Conservation (phyloP, 1,140 invertebrate species). For the Ostrea edulis region DNA sequence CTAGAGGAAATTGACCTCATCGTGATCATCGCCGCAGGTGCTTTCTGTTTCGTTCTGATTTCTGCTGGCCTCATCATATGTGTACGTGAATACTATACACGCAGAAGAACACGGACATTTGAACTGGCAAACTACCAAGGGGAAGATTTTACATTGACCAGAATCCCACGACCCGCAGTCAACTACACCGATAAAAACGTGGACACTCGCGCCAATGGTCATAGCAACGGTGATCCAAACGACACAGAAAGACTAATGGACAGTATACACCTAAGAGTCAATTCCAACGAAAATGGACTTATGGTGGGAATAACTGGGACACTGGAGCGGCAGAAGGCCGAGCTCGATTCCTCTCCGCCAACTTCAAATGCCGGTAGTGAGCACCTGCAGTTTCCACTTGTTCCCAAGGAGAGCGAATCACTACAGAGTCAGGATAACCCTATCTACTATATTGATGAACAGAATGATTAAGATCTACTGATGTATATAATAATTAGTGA, state of each 20-base stretch:
- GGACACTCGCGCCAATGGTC: neutral
- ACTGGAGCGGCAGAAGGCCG: conserved; percentile 1
- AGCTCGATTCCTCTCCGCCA: neutral
- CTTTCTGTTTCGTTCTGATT: neutral
- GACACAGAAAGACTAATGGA: neutral
- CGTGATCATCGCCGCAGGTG: neutral
- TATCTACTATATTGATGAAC: conserved; percentile 25
- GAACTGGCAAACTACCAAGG: conserved; percentile 22
- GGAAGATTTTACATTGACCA: conserved; percentile 26
- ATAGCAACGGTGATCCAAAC: neutral
- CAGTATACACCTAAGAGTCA: conserved; percentile 23
- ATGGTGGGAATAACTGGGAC: conserved; percentile 10
- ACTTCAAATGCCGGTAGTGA: neutral
- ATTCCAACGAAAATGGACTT: conserved; percentile 31
- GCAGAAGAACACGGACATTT: conserved; percentile 22
- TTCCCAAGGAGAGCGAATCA: neutral
- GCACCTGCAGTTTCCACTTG: neutral
- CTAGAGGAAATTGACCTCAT: conserved; percentile 21
- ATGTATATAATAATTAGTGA: neutral
- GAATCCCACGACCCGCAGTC: conserved; percentile 15
- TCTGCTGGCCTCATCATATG: neutral
- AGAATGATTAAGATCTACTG: neutral
- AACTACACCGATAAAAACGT: conserved; percentile 1
- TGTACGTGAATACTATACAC: neutral
- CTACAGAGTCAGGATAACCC: conserved; percentile 29